Percentiles rank a stretch among this genome's conserved stretches.
phyloP scores from a whole-genome alignment of 2,888 invertebrate species.

The Agonopterix heracliana region DNA sequence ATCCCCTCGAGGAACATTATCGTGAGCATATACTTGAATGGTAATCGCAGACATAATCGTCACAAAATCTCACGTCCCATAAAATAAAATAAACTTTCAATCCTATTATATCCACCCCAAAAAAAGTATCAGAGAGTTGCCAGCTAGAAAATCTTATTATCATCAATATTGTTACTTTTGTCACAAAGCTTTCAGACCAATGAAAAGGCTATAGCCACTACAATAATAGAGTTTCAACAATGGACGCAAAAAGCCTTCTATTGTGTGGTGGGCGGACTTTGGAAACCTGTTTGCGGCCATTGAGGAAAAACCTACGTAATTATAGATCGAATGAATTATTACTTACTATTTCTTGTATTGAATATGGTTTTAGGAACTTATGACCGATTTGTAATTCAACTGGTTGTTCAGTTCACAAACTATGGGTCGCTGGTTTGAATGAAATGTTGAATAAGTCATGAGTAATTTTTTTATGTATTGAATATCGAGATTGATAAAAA shows the following conservation, averaged over 20 bases:
- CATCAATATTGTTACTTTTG: slow-evolving; percentile 44
- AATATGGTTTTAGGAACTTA: neutral
- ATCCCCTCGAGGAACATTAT: no score
- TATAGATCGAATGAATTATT: neutral
- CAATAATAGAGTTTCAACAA: slow-evolving; percentile 36
- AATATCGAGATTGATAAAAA: no score
- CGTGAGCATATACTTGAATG: no score
- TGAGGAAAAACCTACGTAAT: neutral
- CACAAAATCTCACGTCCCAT: no score
- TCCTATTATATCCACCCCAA: no score
- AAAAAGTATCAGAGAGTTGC: neutral
- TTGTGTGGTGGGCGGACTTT: slow-evolving; percentile 12
- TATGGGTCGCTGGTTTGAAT: no score
- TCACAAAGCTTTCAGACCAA: slow-evolving; percentile 28
- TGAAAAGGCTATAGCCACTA: slow-evolving; percentile 14
- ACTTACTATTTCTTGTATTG: neutral
- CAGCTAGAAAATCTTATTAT: slow-evolving; percentile 36
- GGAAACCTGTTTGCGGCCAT: neutral
- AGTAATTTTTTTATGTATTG: no score
- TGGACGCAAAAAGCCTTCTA: slow-evolving; percentile 25
- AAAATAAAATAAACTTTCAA: no score
- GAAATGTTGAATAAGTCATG: no score
- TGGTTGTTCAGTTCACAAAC: no score
- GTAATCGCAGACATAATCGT: no score
- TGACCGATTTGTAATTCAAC: no score